Evolutionary conservation across 2,797 vertebrate genomes (phyloP).

Genomic region (Aulostomus chinensis): DNA sequence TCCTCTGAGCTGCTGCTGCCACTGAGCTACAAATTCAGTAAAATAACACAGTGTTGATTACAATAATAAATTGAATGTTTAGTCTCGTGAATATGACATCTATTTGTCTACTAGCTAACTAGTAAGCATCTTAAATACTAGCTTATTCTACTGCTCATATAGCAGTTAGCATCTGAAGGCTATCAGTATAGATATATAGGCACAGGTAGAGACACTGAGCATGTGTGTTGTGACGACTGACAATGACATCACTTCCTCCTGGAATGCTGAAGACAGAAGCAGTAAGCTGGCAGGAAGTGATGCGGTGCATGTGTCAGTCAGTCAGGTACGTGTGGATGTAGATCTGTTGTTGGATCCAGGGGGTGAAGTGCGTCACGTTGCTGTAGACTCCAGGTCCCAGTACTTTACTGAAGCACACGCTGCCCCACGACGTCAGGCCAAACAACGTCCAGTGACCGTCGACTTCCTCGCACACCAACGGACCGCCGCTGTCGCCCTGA

Average conservation of each 20-base stretch:
- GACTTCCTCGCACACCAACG: constrained; percentile 87
- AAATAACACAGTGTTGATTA: background rate
- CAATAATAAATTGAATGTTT: background rate
- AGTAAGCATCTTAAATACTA: constrained; percentile 24
- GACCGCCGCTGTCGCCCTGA: constrained; percentile 96
- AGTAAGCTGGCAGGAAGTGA: constrained; percentile 22
- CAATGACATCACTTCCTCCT: constrained; percentile 57
- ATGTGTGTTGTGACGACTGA: constrained; percentile 9
- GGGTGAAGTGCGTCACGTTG: constrained; percentile 92
- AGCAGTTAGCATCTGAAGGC: constrained; percentile 30
- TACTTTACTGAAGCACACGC: constrained; percentile 94
- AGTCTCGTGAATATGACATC: background rate
- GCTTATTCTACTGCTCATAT: background rate
- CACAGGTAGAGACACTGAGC: constrained; percentile 33
- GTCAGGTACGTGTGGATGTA: constrained; percentile 89
- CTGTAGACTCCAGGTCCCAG: constrained; percentile 95
- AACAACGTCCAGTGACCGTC: constrained; percentile 87
- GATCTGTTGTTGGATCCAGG: constrained; percentile 95
- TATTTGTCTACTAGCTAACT: constrained; percentile 13
- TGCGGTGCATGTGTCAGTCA: constrained; percentile 51
- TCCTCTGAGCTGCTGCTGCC: constrained; percentile 6
- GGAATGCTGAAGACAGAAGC: too few relatives aligned
- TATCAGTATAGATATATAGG: constrained; percentile 38
- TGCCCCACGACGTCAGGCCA: constrained; percentile 96
- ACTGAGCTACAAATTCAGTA: background rate